phyloP scores from a whole-genome alignment of 2,797 vertebrate species.

The Buphagus erythrorhynchus region DNA sequence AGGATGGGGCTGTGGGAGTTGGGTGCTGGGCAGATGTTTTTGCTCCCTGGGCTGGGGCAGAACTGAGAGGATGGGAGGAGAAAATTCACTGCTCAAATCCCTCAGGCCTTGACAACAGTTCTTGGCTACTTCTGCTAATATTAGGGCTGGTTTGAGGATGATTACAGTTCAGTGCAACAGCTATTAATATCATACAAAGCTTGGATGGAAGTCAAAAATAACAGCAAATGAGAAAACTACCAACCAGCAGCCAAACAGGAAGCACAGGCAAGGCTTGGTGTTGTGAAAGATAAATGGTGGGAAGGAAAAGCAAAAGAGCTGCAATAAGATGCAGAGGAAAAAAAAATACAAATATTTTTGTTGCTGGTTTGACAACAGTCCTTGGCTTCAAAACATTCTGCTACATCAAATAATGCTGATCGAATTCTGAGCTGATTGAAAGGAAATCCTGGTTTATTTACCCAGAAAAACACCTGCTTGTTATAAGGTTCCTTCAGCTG shows the following conservation, averaged over 20 bases:
- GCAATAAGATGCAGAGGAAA: not conserved
- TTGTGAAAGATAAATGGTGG: not conserved
- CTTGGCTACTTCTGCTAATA: conserved; percentile 28
- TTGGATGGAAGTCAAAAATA: conserved; percentile 52
- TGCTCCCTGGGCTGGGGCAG: not conserved
- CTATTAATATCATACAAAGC: conserved; percentile 60
- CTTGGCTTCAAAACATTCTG: not conserved
- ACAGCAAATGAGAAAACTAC: conserved; percentile 14
- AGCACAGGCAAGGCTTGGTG: not conserved
- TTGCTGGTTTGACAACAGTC: not conserved
- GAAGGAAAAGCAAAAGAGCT: conserved; percentile 24
- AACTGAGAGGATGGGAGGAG: not conserved
- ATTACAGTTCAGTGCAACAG: not conserved
- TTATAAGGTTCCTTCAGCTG: not conserved
- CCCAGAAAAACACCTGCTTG: not conserved
- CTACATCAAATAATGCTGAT: not conserved
- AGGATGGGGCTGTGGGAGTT: not conserved
- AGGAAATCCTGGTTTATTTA: conserved; percentile 16
- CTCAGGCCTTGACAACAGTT: not conserved
- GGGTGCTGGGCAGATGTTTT: not conserved
- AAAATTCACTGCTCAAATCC: not conserved
- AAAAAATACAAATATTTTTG: not conserved
- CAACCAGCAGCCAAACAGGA: not conserved
- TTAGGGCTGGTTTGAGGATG: conserved; percentile 24
- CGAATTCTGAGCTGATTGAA: not conserved